Percentiles rank a stretch among this genome's conserved stretches.
These are phyloP conservation scores for Protosalanx chinensis DNA, from an alignment of 2,797 vertebrate species.

Conservation along the genomic window DNA sequence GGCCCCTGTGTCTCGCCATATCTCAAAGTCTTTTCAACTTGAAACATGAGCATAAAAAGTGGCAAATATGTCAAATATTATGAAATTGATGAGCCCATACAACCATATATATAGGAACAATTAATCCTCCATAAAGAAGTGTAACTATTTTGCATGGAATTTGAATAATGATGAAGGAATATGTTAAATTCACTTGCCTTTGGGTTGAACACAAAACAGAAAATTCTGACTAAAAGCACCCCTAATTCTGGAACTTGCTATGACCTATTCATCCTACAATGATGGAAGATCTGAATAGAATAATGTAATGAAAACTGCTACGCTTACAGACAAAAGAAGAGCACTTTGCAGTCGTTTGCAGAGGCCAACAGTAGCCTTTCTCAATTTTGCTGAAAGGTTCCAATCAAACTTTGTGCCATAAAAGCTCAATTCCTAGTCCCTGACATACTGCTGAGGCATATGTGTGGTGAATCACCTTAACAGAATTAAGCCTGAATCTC, in stretches of 20 bases:
- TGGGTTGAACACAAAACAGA: slow-evolving; percentile 25
- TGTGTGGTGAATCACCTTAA: neutral
- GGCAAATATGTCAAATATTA: too few species aligned
- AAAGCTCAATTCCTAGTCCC: slow-evolving; percentile 33
- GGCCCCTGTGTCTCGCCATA: slow-evolving; percentile 15
- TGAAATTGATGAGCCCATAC: neutral
- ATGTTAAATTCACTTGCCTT: slow-evolving; percentile 35
- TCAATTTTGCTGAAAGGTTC: slow-evolving; percentile 18
- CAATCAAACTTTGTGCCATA: slow-evolving; percentile 45
- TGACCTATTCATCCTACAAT: slow-evolving; percentile 27
- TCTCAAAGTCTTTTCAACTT: slow-evolving; percentile 13
- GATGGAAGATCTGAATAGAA: slow-evolving; percentile 40
- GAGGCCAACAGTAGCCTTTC: slow-evolving; percentile 15
- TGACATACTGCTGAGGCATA: slow-evolving; percentile 23
- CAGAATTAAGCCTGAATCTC: too few species aligned
- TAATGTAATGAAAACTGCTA: slow-evolving; percentile 25
- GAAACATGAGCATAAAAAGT: too few species aligned
- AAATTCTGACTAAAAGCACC: slow-evolving; percentile 43
- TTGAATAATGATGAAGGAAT: slow-evolving; percentile 19
- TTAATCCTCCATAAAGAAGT: neutral
- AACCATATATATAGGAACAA: neutral
- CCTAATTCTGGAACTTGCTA: slow-evolving; percentile 28
- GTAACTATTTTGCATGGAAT: neutral
- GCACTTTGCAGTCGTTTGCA: slow-evolving; percentile 38
- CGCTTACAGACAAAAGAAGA: slow-evolving; percentile 32